A percentile compares a stretch with the other conserved stretches of the same genome.
Conservation (phyloP, 2,113 vertebrate genomes). For the Lynx canadensis region DNA sequence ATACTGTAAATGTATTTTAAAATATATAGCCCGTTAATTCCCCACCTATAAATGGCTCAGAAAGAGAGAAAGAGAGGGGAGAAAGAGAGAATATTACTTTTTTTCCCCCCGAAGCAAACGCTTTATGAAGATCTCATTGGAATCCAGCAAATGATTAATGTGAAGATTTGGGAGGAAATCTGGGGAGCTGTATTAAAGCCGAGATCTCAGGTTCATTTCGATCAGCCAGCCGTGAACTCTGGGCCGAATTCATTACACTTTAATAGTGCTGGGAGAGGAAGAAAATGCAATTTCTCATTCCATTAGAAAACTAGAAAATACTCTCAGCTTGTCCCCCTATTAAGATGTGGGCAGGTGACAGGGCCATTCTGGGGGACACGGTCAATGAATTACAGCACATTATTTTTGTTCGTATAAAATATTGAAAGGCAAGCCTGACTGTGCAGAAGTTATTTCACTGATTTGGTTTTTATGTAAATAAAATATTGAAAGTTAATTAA, state of each 20-base stretch:
- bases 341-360: slow-evolving; percentile 97
- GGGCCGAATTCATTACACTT: slow-evolving; percentile 97
- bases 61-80: slow-evolving; percentile 67
- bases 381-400: slow-evolving; percentile 88
- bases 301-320: slow-evolving; percentile 95
- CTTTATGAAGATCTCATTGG: slow-evolving; percentile 91
- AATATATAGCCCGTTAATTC: slow-evolving; percentile 89
- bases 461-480: slow-evolving; percentile 97
- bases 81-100: slow-evolving; percentile 75
- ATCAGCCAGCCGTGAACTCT: slow-evolving; percentile 97
- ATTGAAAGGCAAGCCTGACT: slow-evolving; percentile 90
- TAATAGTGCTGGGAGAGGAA: slow-evolving; percentile 92
- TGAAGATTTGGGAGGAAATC: slow-evolving; percentile 95
- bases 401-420: slow-evolving; percentile 90
- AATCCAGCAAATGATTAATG: slow-evolving; percentile 95
- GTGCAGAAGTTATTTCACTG: slow-evolving; percentile 92
- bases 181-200: slow-evolving; percentile 93
- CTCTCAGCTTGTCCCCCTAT: slow-evolving; percentile 93
- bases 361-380: slow-evolving; percentile 91
- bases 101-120: slow-evolving; percentile 76
- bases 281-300: slow-evolving; percentile 98
- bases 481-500: slow-evolving; percentile 91
- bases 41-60: slow-evolving; percentile 83
- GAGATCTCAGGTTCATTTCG: slow-evolving; percentile 96
- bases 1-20: slow-evolving; percentile 90